Percentiles rank a stretch among this genome's conserved stretches.
These are phyloP conservation scores for Eretmocerus hayati DNA, from an alignment of 2,888 invertebrate genomes.

Conservation along the genomic window DNA sequence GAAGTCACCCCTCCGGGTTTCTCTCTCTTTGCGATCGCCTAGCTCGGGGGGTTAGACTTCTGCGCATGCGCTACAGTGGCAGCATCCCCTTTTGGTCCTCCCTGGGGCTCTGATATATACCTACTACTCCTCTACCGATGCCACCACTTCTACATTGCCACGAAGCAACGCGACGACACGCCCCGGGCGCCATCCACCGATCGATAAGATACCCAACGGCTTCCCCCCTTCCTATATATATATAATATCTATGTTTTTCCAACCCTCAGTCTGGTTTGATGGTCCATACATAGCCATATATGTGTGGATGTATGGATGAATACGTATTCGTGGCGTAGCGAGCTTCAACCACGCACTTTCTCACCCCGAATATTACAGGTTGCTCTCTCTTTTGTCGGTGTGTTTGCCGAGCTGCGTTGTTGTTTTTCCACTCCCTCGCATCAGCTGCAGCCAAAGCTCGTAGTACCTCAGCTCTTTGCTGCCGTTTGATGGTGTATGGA, in stretches of 20 bases:
- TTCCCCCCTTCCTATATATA: background rate
- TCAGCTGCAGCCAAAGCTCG: no score
- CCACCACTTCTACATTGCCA: no score
- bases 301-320: no score
- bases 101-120: slow-evolving; percentile 44
- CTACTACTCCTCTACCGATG: no score
- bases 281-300: no score
- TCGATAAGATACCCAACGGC: slow-evolving; percentile 46
- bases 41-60: slow-evolving; percentile 5
- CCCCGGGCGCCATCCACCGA: slow-evolving; percentile 46
- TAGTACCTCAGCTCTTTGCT: no score
- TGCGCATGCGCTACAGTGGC: slow-evolving; percentile 39
- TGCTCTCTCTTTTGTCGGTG: background rate
- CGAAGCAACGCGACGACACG: slow-evolving; percentile 46
- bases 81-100: slow-evolving; percentile 40
- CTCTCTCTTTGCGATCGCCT: slow-evolving; percentile 32
- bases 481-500: no score
- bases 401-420: background rate
- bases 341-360: no score
- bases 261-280: no score
- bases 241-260: no score
- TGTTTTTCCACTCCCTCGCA: background rate
- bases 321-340: no score
- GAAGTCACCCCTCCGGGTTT: slow-evolving; percentile 45
- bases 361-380: slow-evolving; percentile 21